Evolutionary conservation across 2,797 vertebrate species (phyloP).

Genomic region (Eutrigla gurnardus): DNA sequence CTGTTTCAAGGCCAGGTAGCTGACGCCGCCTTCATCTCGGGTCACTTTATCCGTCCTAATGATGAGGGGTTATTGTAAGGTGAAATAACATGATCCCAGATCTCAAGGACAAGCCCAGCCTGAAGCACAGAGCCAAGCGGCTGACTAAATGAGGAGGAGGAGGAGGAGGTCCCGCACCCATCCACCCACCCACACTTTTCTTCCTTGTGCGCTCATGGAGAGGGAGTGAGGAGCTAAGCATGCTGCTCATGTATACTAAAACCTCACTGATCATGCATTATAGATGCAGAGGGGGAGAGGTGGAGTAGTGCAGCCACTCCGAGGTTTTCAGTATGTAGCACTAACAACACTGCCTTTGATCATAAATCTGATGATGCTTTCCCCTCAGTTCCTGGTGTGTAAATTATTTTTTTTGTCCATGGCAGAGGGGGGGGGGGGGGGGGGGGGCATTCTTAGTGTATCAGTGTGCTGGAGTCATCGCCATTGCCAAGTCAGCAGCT

Average conservation of each 20-base stretch:
- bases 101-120: constrained; percentile 64
- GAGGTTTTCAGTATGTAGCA: constrained; percentile 57
- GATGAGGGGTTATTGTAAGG: constrained; percentile 59
- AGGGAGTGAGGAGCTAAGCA: constrained; percentile 57
- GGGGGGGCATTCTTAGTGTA: constrained; percentile 17
- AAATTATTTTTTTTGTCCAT: constrained; percentile 34
- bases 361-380: constrained; percentile 66
- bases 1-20: constrained; percentile 42
- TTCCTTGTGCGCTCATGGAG: constrained; percentile 28
- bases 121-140: constrained; percentile 34
- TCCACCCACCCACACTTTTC: constrained; percentile 28
- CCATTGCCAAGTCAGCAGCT: constrained; percentile 53
- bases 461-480: constrained; percentile 18
- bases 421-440: not conserved
- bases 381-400: constrained; percentile 37
- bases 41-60: constrained; percentile 50
- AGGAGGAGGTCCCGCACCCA: constrained; percentile 6
- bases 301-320: constrained; percentile 47
- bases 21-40: constrained; percentile 32
- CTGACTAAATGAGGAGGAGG: constrained; percentile 60
- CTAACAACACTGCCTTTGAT: constrained; percentile 76
- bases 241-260: constrained; percentile 71
- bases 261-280: constrained; percentile 75
- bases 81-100: constrained; percentile 50
- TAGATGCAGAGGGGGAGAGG: constrained; percentile 72